Conservation (phyloP, 2,113 vertebrate species). For the Laterallus jamaicensis region DNA sequence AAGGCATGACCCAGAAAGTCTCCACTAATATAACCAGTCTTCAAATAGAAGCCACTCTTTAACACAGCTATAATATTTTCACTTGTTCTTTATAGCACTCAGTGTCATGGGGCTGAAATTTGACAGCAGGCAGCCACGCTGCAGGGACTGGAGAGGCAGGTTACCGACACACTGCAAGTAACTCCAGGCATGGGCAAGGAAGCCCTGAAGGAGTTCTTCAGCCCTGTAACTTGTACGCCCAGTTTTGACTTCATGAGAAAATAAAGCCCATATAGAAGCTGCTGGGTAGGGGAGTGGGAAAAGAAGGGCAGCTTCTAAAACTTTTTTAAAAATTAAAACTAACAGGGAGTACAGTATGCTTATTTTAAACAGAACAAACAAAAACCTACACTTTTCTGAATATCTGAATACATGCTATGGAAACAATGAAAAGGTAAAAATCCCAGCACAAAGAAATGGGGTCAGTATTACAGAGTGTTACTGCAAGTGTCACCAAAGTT, state of each 20-base stretch:
- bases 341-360: neutral
- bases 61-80: neutral
- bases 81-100: neutral
- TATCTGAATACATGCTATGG: neutral
- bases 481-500: neutral
- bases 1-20: neutral
- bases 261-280: neutral
- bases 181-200: neutral
- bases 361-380: neutral
- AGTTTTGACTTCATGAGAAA: constrained; percentile 27
- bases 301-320: neutral
- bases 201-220: neutral
- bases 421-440: neutral
- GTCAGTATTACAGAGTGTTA: neutral
- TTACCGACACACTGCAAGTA: neutral
- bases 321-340: neutral
- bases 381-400: neutral
- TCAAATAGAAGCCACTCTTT: neutral
- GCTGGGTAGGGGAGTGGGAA: neutral
- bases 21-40: neutral
- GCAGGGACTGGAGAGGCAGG: neutral
- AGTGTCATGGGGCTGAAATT: neutral
- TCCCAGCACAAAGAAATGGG: neutral
- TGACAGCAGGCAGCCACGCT: neutral
- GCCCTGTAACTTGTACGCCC: neutral